Evolutionary conservation across 2,888 invertebrate genomes (phyloP).

Genomic region (Cyrtodaria siliqua): DNA sequence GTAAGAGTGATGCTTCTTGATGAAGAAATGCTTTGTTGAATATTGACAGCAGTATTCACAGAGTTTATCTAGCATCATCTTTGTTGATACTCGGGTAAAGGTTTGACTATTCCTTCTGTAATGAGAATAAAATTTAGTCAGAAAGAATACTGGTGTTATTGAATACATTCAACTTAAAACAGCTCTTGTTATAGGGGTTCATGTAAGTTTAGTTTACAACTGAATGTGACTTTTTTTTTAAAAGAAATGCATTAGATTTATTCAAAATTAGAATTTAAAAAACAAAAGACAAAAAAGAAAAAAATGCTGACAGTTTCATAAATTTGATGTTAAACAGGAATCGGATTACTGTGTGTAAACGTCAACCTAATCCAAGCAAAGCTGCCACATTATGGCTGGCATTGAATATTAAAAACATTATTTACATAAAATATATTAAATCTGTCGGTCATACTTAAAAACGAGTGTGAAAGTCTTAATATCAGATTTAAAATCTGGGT

Average conservation of each 20-base stretch:
- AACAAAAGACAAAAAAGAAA: background rate
- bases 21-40: constrained; percentile 18
- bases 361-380: too few relatives aligned
- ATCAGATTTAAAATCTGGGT: too few relatives aligned
- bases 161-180: background rate
- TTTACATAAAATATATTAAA: too few relatives aligned
- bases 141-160: background rate
- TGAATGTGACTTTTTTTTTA: too few relatives aligned
- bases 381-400: too few relatives aligned
- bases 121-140: constrained; percentile 31
- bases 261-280: background rate
- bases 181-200: background rate
- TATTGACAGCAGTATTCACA: constrained; percentile 40
- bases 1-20: constrained; percentile 9
- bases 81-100: constrained; percentile 81
- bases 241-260: too few relatives aligned
- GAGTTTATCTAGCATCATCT: constrained; percentile 69
- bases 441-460: too few relatives aligned
- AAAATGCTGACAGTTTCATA: too few relatives aligned
- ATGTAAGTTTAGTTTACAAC: background rate
- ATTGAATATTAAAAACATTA: too few relatives aligned
- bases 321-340: too few relatives aligned
- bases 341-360: too few relatives aligned
- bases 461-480: too few relatives aligned
- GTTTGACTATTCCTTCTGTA: constrained; percentile 81